Base-by-base conservation (phyloP, 2,113 vertebrate species). In the Deroptyus accipitrinus region DNA sequence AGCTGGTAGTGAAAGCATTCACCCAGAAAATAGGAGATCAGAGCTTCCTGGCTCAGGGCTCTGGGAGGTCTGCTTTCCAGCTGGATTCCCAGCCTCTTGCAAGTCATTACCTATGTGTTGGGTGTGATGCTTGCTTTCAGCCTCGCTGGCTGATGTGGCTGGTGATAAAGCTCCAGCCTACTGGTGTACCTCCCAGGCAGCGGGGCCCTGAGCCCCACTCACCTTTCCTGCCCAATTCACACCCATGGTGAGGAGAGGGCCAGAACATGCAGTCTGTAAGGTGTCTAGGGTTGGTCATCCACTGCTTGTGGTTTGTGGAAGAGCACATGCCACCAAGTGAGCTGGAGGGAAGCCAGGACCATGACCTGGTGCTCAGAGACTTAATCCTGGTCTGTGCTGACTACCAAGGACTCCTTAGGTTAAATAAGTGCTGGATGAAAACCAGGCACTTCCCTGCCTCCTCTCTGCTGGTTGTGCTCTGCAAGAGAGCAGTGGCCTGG, bases 61-160 rank as follows among this genome's bases (percentile, higher is more conserved):
- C 52, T 1, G 70, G n/a, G 83, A 77, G 68, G 59, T 90, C 54
- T 88, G 68, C 13, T 83, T 88, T 86, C 80, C 59, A 74, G 76
- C 61, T 77, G 92, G 54, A 77, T 88, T 93, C 54, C n/a, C 46
- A 66, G 63, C 54, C 41, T 88, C 37, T 37, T 62, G 18, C 5
- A 1, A 66, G 33, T 72, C 49, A 8, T 7, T n/a, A 14, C 20
- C 57, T 1, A 0, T 23, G 44, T 4, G 1, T 0, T 48, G 49
- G 24, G 18, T 59, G n/a, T 18, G 54, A 31, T 42, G 31, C 17
- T 80, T 52, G 31, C 37, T 55, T 79, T n/a, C 20, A 62, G 55
- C 20, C 41, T 52, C 49, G 33, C 46, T 83, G 57, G 8, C 35
- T 59, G 24, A 24, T 33, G 42, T 57, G 55, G 24, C 41, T 63